Evolutionary conservation across 2,113 vertebrate species (phyloP), one percentile per base, ranked within the genome.

Genomic region (Sinosuthora webbiana): DNA sequence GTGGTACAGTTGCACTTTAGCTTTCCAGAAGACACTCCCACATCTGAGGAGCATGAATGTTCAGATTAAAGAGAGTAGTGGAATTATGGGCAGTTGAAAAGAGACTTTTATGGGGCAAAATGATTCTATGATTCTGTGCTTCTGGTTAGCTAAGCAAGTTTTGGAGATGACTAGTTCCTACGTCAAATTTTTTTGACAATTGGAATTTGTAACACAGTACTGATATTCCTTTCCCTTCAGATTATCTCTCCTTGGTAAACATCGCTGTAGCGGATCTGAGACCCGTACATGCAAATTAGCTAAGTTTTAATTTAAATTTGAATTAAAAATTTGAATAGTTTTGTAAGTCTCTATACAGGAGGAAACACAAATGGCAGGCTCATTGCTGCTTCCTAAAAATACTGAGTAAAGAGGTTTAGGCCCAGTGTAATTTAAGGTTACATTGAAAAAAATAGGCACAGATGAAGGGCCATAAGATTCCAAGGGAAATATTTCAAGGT

Each of bases 401-500:
- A 65, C 1, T 30, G 28, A 65, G 20, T 45, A 55, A 90, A 83
- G 64, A 80, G 22, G 15, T 79, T 76, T 92, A 83, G 13, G 9
- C 63, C 21, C 37, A 57, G 33, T 55, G 6, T 82, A 82, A 53
- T 87, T 93, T 89, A 76, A 91, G 73, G 49, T 56, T 87, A 42
- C 53, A 39, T 18, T 91, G 42, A 55, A 69, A 75, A 87, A 91
- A 84, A 84, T 28, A 50, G 84, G 78, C 59, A 42, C 31, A 69
- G 62, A 50, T 73, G 69, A 95, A 87, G 65, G 81, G 52, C 75
- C 18, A 2, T 86, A 67, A 80, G 68, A 90, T 93, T 95, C 82
- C 82, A 93, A 76, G 63, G 42, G 71, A 96, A 95, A 65, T 87
- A 83, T 81, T 93, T 91, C 45, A 85, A 67, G n/a, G 64, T 93